Conservation (phyloP, 2,113 vertebrate species). For the Gasterosteus aculeatus region DNA sequence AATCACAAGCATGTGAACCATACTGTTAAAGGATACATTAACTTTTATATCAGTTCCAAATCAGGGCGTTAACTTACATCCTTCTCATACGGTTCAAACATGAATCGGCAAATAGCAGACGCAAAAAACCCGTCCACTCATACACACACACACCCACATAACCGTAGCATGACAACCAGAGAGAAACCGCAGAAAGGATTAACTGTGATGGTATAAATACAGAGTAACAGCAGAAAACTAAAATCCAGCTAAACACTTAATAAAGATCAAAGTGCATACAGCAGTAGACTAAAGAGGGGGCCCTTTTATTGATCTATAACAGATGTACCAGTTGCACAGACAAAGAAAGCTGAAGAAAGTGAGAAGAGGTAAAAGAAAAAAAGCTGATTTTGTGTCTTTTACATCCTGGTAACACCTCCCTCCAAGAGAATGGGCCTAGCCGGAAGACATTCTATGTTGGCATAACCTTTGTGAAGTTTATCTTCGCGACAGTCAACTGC, state of each 20-base stretch:
- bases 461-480: conserved; percentile 30
- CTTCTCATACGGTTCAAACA: conserved; percentile 9
- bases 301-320: not conserved
- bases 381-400: not conserved
- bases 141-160: not conserved
- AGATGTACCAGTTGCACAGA: not conserved
- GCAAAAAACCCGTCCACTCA: not conserved
- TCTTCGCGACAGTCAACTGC: conserved; percentile 18
- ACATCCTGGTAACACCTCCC: not conserved
- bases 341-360: not conserved
- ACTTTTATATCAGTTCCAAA: conserved; percentile 13
- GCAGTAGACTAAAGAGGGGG: not conserved
- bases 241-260: not conserved
- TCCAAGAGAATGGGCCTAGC: not conserved
- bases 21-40: conserved; percentile 8
- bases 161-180: conserved; percentile 5
- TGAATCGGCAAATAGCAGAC: conserved; percentile 4
- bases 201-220: not conserved
- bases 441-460: conserved; percentile 13
- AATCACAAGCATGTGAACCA: conserved; percentile 8
- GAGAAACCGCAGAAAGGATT: not conserved
- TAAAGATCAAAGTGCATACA: not conserved
- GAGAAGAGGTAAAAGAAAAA: not conserved
- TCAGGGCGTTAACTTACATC: conserved; percentile 15
- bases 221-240: not conserved